Percentiles rank a stretch among this genome's conserved stretches.
Conservation (phyloP, 2,113 vertebrate genomes). For the Coregonus clupeaformis region DNA sequence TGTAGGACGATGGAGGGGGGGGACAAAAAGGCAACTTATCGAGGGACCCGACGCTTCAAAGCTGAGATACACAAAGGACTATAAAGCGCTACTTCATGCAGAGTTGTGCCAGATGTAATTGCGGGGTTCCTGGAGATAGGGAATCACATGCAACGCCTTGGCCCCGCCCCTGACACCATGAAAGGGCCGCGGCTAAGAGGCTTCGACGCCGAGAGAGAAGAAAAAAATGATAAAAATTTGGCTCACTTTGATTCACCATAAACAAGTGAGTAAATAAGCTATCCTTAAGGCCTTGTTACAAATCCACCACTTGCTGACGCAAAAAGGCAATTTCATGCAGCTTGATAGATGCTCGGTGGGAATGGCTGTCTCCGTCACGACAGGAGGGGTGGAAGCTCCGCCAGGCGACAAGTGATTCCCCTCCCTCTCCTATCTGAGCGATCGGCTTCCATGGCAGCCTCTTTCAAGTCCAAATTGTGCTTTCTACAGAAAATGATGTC, state of each 20-base stretch:
- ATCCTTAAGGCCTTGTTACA: slow-evolving; percentile 54
- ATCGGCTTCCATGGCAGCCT: slow-evolving; percentile 42
- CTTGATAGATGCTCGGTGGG: slow-evolving; percentile 45
- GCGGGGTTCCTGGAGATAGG: slow-evolving; percentile 71
- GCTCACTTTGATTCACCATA: slow-evolving; percentile 62
- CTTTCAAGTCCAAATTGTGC: slow-evolving; percentile 58
- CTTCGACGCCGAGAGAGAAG: slow-evolving; percentile 39
- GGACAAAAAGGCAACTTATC: slow-evolving; percentile 74
- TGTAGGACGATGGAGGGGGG: slow-evolving; percentile 15
- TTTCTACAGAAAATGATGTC: slow-evolving; percentile 57
- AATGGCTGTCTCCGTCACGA: slow-evolving; percentile 48
- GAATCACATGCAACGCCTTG: slow-evolving; percentile 59
- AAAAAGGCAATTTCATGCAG: slow-evolving; percentile 56
- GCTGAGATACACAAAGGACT: slow-evolving; percentile 72
- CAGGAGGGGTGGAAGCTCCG: slow-evolving; percentile 39
- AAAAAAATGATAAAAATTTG: slow-evolving; percentile 59
- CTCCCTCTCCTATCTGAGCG: slow-evolving; percentile 36
- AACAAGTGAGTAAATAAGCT: slow-evolving; percentile 68
- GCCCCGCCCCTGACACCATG: slow-evolving; percentile 64
- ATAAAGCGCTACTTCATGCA: slow-evolving; percentile 76
- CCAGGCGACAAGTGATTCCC: slow-evolving; percentile 51
- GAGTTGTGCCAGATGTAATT: slow-evolving; percentile 81
- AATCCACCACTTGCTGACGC: slow-evolving; percentile 54
- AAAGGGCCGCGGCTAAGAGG: slow-evolving; percentile 61
- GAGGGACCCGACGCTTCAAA: slow-evolving; percentile 70